Conservation (phyloP, 2,113 vertebrate genomes). For the Cinclus cinclus region DNA sequence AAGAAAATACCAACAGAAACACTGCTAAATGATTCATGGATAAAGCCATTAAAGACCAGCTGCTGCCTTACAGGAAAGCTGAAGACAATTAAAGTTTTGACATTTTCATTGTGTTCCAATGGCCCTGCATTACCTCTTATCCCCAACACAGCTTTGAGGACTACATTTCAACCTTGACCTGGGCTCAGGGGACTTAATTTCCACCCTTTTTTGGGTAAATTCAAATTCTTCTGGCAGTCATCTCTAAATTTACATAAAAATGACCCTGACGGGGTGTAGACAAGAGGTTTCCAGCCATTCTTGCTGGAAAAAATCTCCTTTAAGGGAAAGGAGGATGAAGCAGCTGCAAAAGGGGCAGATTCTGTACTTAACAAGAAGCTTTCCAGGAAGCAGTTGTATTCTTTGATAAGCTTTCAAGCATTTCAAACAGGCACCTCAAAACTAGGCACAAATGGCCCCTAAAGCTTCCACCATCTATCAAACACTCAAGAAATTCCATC, state of each 20-base stretch:
- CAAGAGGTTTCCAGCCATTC: neutral
- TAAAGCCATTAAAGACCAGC: constrained; percentile 36
- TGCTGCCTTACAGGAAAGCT: constrained; percentile 16
- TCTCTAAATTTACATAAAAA: neutral
- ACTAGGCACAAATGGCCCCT: constrained; percentile 46
- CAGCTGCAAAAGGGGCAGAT: neutral
- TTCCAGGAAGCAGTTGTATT: constrained; percentile 34
- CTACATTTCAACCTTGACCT: neutral
- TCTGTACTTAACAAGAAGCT: neutral
- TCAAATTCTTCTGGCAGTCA: constrained; percentile 15
- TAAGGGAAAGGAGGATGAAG: constrained; percentile 1
- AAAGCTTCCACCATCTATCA: constrained; percentile 42
- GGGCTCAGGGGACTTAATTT: neutral
- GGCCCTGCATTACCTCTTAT: neutral
- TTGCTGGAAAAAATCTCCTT: constrained; percentile 11
- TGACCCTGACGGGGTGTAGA: neutral
- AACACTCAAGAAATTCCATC: constrained; percentile 38
- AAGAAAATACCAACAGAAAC: constrained; percentile 36
- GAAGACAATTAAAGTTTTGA: constrained; percentile 10
- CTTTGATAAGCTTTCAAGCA: constrained; percentile 59
- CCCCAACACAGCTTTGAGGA: neutral
- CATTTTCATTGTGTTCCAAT: neutral
- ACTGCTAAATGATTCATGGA: constrained; percentile 45
- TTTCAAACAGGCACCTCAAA: constrained; percentile 67
- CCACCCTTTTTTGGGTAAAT: neutral